Evolutionary conservation across 1,140 invertebrate genomes (phyloP).

Genomic region (Adelges cooleyi): DNA sequence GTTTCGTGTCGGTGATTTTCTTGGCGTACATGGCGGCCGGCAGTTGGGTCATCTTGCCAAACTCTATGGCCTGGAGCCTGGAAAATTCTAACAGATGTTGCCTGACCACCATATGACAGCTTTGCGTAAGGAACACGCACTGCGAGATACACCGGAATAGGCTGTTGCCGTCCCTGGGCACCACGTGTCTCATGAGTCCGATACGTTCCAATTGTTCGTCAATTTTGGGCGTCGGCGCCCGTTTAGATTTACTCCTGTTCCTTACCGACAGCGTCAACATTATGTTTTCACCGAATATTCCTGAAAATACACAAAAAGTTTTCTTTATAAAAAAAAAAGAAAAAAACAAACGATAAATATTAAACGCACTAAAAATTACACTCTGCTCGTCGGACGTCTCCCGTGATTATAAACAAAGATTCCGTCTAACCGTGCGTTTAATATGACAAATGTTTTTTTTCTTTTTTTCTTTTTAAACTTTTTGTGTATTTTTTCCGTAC

Average conservation of each 20-base stretch:
- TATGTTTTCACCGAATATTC: slow-evolving; percentile 10
- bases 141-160: slow-evolving; percentile 62
- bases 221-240: slow-evolving; percentile 36
- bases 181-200: slow-evolving; percentile 68
- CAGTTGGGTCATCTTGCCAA: slow-evolving; percentile 39
- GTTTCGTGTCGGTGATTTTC: slow-evolving; percentile 6
- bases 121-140: slow-evolving; percentile 56
- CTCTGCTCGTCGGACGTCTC: background rate
- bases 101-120: slow-evolving; percentile 58
- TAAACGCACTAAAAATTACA: slow-evolving; percentile 28
- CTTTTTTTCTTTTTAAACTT: slow-evolving; percentile 6
- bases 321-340: slow-evolving; percentile 23
- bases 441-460: slow-evolving; percentile 28
- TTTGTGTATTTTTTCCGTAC: background rate
- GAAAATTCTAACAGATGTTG: slow-evolving; percentile 60
- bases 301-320: slow-evolving; percentile 21
- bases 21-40: background rate
- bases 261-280: slow-evolving; percentile 12
- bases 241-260: slow-evolving; percentile 29
- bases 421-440: slow-evolving; percentile 22
- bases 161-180: slow-evolving; percentile 69
- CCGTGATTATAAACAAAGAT: background rate
- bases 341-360: slow-evolving; percentile 17
- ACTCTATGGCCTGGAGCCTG: slow-evolving; percentile 45
- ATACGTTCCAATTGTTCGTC: slow-evolving; percentile 66